These are phyloP conservation scores for Discoglossus pictus DNA, from an alignment of 2,797 vertebrate genomes.

Conservation along the genomic window DNA sequence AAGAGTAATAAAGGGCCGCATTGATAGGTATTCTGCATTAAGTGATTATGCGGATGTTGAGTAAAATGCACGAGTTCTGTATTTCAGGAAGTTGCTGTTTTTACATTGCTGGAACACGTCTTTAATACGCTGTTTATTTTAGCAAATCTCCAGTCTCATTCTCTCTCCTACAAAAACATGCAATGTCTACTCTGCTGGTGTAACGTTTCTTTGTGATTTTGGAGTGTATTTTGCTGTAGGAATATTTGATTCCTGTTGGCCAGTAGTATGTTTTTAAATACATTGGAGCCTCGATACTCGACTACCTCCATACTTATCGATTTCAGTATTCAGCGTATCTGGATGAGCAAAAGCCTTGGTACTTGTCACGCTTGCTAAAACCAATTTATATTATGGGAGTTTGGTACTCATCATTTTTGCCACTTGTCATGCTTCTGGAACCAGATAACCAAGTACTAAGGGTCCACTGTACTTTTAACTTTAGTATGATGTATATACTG, in stretches of 20 bases:
- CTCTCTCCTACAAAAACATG: slow-evolving; percentile 44
- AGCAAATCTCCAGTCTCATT: slow-evolving; percentile 33
- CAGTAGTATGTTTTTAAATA: too few species aligned
- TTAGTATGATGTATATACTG: too few species aligned
- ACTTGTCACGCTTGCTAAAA: too few species aligned
- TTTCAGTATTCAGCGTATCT: too few species aligned
- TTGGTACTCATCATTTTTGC: too few species aligned
- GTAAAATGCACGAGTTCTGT: slow-evolving; percentile 8
- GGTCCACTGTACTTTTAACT: too few species aligned
- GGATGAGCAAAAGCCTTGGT: too few species aligned
- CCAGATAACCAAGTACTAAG: too few species aligned
- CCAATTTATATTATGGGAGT: too few species aligned
- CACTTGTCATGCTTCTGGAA: too few species aligned
- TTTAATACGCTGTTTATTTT: slow-evolving; percentile 43
- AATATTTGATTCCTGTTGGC: slow-evolving; percentile 29
- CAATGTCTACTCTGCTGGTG: slow-evolving; percentile 31
- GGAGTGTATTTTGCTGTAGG: slow-evolving; percentile 2
- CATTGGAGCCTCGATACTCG: too few species aligned
- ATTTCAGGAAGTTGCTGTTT: slow-evolving; percentile 49
- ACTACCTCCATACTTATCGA: too few species aligned
- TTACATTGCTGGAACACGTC: slow-evolving; percentile 33
- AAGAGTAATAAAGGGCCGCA: slow-evolving; percentile 28
- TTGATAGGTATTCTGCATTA: slow-evolving; percentile 26
- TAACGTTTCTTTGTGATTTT: slow-evolving; percentile 14
- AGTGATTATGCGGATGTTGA: slow-evolving; percentile 32